These are phyloP conservation scores for Odontophorus gujanensis DNA, from an alignment of 2,113 vertebrate genomes.

Conservation along the genomic window DNA sequence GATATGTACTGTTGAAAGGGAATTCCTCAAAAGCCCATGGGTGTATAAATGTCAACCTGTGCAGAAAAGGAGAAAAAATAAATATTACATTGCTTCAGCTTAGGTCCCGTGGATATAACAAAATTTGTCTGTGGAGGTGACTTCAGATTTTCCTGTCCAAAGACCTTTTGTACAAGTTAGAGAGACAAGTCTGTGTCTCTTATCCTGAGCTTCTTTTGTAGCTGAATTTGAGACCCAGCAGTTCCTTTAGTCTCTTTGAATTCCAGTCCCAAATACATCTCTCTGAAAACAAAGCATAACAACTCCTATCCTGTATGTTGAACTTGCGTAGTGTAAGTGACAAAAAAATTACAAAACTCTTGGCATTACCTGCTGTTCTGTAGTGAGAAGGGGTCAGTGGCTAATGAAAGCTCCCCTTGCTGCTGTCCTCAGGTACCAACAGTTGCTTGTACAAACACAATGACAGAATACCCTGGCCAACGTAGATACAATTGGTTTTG, in stretches of 20 bases:
- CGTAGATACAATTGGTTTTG: background rate
- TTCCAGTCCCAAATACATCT: background rate
- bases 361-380: background rate
- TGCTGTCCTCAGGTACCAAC: accelerated
- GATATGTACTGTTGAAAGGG: constrained; percentile 27
- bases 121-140: background rate
- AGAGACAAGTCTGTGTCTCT: background rate
- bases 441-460: background rate
- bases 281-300: background rate
- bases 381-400: background rate
- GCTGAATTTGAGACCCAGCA: background rate
- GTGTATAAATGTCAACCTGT: constrained; percentile 34
- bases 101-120: background rate
- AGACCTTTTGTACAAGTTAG: background rate
- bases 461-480: background rate
- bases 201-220: background rate
- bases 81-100: constrained; percentile 22
- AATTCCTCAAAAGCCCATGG: constrained; percentile 26
- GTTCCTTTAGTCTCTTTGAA: background rate
- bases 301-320: background rate
- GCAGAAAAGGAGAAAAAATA: background rate
- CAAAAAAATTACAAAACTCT: background rate
- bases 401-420: background rate
- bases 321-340: background rate
- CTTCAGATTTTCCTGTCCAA: background rate